Evolutionary conservation across 2,888 invertebrate genomes (phyloP), one percentile per base, ranked within the genome.

Genomic region (Drosophila neutralis): DNA sequence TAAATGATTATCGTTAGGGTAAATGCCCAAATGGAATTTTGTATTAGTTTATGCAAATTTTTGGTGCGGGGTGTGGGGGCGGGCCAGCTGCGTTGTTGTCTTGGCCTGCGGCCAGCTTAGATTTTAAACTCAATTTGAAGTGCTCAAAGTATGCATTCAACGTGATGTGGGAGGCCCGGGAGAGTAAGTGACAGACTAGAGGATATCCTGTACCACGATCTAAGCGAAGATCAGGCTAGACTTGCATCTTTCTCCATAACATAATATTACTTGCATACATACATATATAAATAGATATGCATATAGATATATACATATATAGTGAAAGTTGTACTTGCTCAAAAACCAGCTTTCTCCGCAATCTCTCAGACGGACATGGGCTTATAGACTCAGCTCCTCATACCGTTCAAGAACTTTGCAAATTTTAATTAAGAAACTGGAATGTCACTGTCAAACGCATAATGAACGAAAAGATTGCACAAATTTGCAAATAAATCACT

Each of bases 41-140:
- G 53, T 74, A 78, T 74, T 70, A 78, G 74, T 74, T 77, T 77
- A 77, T 78, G 74, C 75, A 74, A 78, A 78, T 78, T 68, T 21
- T 7, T 21, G 2, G n/a, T 11, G 21, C 27, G 45, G 21, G 35
- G 36, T 60, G 27, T 27, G 45, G 27, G 45, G 31, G 35, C 51
- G 64, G 24, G 31, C 58, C 61, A 76, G 60, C 62, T 67, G 73
- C 36, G 60, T n/a, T 53, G 4, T 52, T 36, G 15, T 64, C 5
- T 51, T 56, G 52, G 57, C 73, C 51, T 33, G 36, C 33, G 57
- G 63, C 63, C 56, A 52, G 64, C 40, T 65, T 40, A 38, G 38
- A 49, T 31, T 57, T 35, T 38, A 51, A 73, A 65, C 45, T 63
- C 64, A 63, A 49, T 40, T 58, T 33, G 27, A 66, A 51, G 27